Percentiles rank a stretch among this genome's conserved stretches.
phyloP scores from a whole-genome alignment of 35 echinoderm and acorn worm genomes.

The Apostichopus parvimensis region DNA sequence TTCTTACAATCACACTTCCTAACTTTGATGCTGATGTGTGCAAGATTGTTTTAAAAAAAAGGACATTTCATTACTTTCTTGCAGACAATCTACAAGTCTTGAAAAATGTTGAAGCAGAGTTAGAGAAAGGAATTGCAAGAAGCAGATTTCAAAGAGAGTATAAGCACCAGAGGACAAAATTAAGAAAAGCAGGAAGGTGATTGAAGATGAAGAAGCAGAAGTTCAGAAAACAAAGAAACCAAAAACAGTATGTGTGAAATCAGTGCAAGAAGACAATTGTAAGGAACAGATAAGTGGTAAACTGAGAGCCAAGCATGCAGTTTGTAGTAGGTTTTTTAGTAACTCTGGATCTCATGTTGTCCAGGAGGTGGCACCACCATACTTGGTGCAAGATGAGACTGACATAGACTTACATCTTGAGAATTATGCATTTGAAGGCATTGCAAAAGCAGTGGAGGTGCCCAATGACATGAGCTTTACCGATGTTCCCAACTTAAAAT shows the following conservation, averaged over 20 bases:
- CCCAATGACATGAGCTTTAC: background rate
- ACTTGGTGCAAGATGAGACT: background rate
- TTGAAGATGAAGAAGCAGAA: conserved; percentile 21
- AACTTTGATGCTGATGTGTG: too few relatives aligned
- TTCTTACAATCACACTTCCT: too few relatives aligned
- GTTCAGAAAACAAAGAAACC: conserved; percentile 1
- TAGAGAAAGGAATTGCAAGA: conserved; percentile 15
- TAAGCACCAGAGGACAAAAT: conserved; percentile 8
- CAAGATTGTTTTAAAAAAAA: background rate
- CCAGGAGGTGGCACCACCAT: background rate
- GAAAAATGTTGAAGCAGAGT: background rate
- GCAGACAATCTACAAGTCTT: conserved; percentile 4
- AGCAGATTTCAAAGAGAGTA: background rate
- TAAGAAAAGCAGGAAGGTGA: conserved; percentile 9
- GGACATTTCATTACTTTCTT: background rate
- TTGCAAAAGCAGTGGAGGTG: conserved; percentile 8
- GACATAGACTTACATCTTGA: background rate
- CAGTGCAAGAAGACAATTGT: background rate
- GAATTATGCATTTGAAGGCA: background rate
- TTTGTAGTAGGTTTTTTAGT: background rate
- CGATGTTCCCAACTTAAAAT: background rate
- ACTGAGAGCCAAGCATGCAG: background rate
- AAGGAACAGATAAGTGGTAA: background rate
- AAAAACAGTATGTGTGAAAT: conserved; percentile 23
- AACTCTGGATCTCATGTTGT: background rate